These are phyloP conservation scores for Ormyrus labotus DNA, from an alignment of 2,888 invertebrate genomes.

Conservation along the genomic window DNA sequence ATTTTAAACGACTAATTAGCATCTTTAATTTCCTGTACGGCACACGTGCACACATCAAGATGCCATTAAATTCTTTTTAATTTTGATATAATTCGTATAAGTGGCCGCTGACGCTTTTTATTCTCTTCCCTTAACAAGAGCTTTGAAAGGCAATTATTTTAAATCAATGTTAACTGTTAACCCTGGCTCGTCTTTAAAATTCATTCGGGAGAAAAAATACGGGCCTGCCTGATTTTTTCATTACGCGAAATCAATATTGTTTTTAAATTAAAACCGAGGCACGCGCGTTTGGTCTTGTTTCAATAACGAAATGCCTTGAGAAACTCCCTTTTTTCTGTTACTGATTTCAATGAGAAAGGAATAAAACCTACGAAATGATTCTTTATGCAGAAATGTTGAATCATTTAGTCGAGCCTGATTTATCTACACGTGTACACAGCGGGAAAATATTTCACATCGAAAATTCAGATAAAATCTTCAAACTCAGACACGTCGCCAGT, in stretches of 20 bases:
- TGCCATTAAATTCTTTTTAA: constrained; percentile 7
- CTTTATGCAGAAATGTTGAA: not conserved
- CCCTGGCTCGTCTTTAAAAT: too few relatives aligned
- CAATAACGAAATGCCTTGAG: too few relatives aligned
- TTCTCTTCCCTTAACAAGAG: not conserved
- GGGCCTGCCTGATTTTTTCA: too few relatives aligned
- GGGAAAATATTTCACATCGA: constrained; percentile 24
- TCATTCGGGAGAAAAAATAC: too few relatives aligned
- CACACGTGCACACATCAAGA: not conserved
- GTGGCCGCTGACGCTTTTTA: not conserved
- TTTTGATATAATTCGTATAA: constrained; percentile 28
- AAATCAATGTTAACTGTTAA: constrained; percentile 15
- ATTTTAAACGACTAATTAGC: constrained; percentile 53
- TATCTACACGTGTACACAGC: not conserved
- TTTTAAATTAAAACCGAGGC: too few relatives aligned
- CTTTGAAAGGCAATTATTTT: constrained; percentile 9
- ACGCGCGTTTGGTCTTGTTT: too few relatives aligned
- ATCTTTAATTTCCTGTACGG: constrained; percentile 31
- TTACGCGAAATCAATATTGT: too few relatives aligned
- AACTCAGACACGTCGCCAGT: constrained; percentile 23
- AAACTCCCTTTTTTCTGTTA: too few relatives aligned
- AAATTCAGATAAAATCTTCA: constrained; percentile 36
- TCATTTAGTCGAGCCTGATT: constrained; percentile 6
- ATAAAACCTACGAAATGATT: constrained; percentile 15
- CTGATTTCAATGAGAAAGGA: not conserved